phyloP scores from a whole-genome alignment of 2,888 invertebrate species.

The Habrosyne pyritoides region DNA sequence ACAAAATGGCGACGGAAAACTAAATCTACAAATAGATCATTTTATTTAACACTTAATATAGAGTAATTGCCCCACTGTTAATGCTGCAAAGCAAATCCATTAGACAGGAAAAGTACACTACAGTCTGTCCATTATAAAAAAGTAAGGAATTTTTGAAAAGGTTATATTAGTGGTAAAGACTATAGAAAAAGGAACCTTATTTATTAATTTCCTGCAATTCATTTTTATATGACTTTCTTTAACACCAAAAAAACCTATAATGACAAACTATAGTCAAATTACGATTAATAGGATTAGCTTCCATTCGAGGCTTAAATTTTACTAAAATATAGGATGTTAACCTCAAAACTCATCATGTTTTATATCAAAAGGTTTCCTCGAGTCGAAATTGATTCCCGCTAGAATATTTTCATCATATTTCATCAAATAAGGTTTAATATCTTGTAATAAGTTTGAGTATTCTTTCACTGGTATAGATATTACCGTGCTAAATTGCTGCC shows the following conservation, averaged over 20 bases:
- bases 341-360: slow-evolving; percentile 67
- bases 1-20: no score
- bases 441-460: slow-evolving; percentile 45
- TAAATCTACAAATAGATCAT: no score
- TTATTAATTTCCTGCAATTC: no score
- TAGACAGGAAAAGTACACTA: no score
- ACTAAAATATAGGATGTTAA: slow-evolving; percentile 11
- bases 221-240: no score
- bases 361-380: slow-evolving; percentile 39
- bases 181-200: no score
- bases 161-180: no score
- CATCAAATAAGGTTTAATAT: slow-evolving; percentile 54
- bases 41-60: no score
- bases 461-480: slow-evolving; percentile 52
- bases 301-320: not conserved
- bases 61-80: no score
- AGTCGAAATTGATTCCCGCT: slow-evolving; percentile 36
- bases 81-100: no score
- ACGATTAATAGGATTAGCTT: not conserved
- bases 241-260: not conserved
- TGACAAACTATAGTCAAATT: not conserved
- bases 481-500: slow-evolving; percentile 51
- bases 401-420: slow-evolving; percentile 50
- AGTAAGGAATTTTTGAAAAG: no score
- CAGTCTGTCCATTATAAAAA: no score